Percentiles rank a stretch among this genome's conserved stretches.
Evolutionary conservation across 1,140 invertebrate genomes (phyloP).

Genomic region (Nasonia longicornis): DNA sequence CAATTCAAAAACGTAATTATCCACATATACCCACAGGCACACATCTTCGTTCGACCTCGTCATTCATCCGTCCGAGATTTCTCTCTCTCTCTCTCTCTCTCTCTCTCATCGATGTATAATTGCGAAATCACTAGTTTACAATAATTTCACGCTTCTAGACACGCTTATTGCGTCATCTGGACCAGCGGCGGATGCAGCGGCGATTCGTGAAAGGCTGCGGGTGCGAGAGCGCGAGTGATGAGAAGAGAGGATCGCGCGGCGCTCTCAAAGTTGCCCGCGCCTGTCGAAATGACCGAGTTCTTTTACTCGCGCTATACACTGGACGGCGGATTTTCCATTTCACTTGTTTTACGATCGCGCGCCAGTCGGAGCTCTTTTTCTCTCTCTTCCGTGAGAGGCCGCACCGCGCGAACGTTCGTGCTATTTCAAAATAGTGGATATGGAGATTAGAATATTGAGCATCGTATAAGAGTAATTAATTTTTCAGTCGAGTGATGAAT

Average conservation of each 20-base stretch:
- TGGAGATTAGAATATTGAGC: not conserved
- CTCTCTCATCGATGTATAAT: too few relatives aligned
- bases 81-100: too few relatives aligned
- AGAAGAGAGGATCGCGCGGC: not conserved
- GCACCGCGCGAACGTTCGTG: not conserved
- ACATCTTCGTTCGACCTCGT: not conserved
- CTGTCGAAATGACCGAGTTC: not conserved
- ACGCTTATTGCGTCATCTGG: not conserved
- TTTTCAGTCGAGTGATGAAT: not conserved
- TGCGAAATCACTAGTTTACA: not conserved
- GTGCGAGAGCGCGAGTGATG: not conserved
- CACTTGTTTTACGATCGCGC: constrained; percentile 2
- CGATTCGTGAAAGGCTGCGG: not conserved
- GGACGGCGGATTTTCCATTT: constrained; percentile 5
- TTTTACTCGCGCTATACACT: not conserved
- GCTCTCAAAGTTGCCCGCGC: not conserved
- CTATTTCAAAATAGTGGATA: not conserved
- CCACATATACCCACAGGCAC: not conserved
- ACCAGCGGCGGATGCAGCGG: not conserved
- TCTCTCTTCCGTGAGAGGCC: not conserved
- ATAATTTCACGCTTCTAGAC: not conserved
- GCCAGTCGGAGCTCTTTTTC: not conserved
- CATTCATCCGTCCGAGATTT: too few relatives aligned
- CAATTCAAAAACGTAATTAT: not conserved
- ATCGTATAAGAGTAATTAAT: not conserved